Evolutionary conservation across 2,113 vertebrate genomes (phyloP), one percentile per base, ranked within the genome.

Genomic region (Centrocercus urophasianus): DNA sequence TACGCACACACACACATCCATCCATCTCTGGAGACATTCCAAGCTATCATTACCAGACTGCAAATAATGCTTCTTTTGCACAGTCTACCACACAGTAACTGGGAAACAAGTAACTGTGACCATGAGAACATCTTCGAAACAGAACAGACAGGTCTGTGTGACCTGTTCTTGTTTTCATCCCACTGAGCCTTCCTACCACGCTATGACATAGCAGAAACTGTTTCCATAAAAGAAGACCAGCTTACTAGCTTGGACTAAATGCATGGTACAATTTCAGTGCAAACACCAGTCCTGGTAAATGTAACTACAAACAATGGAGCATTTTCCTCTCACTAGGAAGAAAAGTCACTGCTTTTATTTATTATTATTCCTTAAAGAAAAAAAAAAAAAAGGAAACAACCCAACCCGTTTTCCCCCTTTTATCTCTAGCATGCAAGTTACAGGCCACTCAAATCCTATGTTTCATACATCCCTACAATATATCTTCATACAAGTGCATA

Each of bases 401-500:
- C 66, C 67, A 86, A n/a, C 20, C 76, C 54, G 40, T 40, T 90
- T 88, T 42, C 15, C 76, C 83, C 64, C n/a, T 89, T 84, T 88
- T 80, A 38, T 73, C 48, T 77, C 50, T 88, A 93, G 91, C 92
- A 97, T 96, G 96, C 93, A 97, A 95, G 38, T 93, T 94, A 96
- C 42, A 92, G 66, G 85, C 69, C 64, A 91, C 27, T 77, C 63
- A 95, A 90, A 92, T 89, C 78, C 80, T 94, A 94, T 42, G 90
- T 88, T 96, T 94, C 87, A 93, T 76, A 95, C 36, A 95, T 66
- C 79, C 59, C 84, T 79, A 96, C 52, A 94, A 67, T 88, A 89
- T 86, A 92, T 89, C n/a, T 85, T 95, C 92, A 92, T 86, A 96
- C 63, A 96, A 96, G 91, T 91, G 93, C 95, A 95, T 96, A 93